Percentiles rank a stretch among this genome's conserved stretches.
Evolutionary conservation across 2,113 vertebrate genomes (phyloP).

Genomic region (Leptocoma aspasia): DNA sequence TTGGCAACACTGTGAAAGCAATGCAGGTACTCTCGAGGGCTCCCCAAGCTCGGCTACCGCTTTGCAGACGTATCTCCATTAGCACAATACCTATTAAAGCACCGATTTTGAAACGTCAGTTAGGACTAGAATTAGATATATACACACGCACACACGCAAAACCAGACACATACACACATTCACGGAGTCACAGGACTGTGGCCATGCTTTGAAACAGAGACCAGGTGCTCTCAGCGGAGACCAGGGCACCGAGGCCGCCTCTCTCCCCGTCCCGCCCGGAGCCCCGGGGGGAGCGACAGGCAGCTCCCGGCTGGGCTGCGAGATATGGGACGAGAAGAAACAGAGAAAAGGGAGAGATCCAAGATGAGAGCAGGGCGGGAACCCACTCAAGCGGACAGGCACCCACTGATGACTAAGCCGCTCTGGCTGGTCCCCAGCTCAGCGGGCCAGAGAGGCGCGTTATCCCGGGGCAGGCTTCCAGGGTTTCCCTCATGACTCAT

Average conservation of each 20-base stretch:
- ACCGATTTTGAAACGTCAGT: fast-evolving
- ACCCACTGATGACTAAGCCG: neutral
- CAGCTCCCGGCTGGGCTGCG: neutral
- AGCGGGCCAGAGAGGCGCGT: neutral
- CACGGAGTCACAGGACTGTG: neutral
- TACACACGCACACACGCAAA: neutral
- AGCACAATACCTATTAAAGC: no score
- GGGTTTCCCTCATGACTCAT: neutral
- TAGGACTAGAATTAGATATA: no score
- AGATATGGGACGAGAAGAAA: neutral
- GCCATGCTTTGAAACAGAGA: fast-evolving
- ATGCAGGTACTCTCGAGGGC: neutral
- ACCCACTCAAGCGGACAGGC: neutral
- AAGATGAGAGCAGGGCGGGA: neutral
- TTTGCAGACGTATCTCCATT: fast-evolving
- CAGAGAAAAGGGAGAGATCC: neutral
- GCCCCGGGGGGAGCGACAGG: no score
- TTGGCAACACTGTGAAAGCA: neutral
- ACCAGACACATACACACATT: neutral
- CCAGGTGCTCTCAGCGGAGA: fast-evolving
- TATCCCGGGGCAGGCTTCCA: neutral
- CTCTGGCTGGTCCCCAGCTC: neutral
- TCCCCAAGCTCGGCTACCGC: fast-evolving
- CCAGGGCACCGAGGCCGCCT: neutral
- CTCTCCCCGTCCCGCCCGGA: no score